Evolutionary conservation across 2,797 vertebrate genomes (phyloP).

Genomic region (Cichlasoma orientale): DNA sequence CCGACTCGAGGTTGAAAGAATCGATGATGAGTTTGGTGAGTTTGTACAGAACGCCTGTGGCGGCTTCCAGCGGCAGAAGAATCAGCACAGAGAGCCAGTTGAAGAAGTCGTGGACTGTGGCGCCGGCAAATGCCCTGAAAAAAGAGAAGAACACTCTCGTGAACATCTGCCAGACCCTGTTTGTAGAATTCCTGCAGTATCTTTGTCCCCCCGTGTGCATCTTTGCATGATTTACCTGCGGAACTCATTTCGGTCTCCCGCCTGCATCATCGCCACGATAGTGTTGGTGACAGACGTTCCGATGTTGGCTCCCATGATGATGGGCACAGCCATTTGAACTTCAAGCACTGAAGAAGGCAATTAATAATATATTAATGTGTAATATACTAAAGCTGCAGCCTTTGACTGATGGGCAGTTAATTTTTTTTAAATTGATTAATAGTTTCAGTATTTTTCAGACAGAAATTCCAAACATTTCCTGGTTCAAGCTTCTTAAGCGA

Average conservation of each 20-base stretch:
- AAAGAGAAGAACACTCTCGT: not conserved
- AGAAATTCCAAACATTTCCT: not conserved
- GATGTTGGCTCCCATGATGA: slow-evolving; percentile 98
- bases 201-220: too few relatives aligned
- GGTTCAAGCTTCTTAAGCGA: not conserved
- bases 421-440: too few relatives aligned
- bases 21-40: slow-evolving; percentile 86
- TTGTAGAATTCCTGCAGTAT: not conserved
- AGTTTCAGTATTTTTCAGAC: not conserved
- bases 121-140: slow-evolving; percentile 92
- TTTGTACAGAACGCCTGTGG: slow-evolving; percentile 85
- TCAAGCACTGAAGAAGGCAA: slow-evolving; percentile 82
- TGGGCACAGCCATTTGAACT: slow-evolving; percentile 89
- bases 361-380: not conserved
- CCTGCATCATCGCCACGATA: slow-evolving; percentile 96
- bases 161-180: not conserved
- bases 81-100: slow-evolving; percentile 95
- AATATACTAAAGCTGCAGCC: not conserved
- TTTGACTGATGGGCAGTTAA: not conserved
- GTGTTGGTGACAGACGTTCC: slow-evolving; percentile 98
- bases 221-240: slow-evolving; percentile 84
- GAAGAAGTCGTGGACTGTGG: slow-evolving; percentile 97
- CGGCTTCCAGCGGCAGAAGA: slow-evolving; percentile 89
- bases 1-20: slow-evolving; percentile 87
- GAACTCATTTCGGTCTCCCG: slow-evolving; percentile 93